Conservation (phyloP, 2,888 invertebrate species). For the Melitaea athalia region DNA sequence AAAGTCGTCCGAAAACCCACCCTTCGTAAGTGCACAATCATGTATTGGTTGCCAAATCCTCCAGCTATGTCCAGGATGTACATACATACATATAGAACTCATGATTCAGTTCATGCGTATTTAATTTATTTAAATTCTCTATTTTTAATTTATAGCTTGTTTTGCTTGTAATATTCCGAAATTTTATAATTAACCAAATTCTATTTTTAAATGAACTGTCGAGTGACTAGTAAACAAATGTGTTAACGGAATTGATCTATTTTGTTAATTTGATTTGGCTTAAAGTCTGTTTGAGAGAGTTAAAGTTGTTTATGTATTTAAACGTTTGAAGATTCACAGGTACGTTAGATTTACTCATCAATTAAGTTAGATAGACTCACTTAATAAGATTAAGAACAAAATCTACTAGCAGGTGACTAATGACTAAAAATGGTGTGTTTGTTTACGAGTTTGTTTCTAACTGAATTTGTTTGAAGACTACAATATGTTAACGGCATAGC, state of each 20-base stretch:
- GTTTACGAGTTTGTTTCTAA: too few species aligned
- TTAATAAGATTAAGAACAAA: too few species aligned
- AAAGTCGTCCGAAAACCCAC: slow-evolving; percentile 38
- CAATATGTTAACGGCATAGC: too few species aligned
- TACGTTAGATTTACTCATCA: too few species aligned
- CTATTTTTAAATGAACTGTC: slow-evolving; percentile 24
- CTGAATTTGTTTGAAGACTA: too few species aligned
- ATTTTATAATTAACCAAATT: slow-evolving; percentile 35
- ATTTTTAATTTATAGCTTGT: slow-evolving; percentile 64
- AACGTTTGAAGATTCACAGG: too few species aligned
- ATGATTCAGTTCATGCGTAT: slow-evolving; percentile 71
- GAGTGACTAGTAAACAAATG: slow-evolving; percentile 29
- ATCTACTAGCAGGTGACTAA: too few species aligned
- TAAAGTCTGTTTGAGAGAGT: too few species aligned
- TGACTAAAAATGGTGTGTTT: too few species aligned
- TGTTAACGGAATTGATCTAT: background rate
- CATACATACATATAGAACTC: slow-evolving; percentile 51
- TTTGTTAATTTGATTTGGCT: too few species aligned
- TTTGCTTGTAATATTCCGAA: slow-evolving; percentile 51
- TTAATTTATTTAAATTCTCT: slow-evolving; percentile 70
- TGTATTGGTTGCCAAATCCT: slow-evolving; percentile 79
- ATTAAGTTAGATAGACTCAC: too few species aligned
- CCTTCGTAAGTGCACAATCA: slow-evolving; percentile 74
- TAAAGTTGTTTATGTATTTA: too few species aligned
- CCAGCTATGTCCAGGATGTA: slow-evolving; percentile 60